These are phyloP conservation scores for Rhadinocentrus ornatus DNA, from an alignment of 2,797 vertebrate genomes.

Conservation along the genomic window DNA sequence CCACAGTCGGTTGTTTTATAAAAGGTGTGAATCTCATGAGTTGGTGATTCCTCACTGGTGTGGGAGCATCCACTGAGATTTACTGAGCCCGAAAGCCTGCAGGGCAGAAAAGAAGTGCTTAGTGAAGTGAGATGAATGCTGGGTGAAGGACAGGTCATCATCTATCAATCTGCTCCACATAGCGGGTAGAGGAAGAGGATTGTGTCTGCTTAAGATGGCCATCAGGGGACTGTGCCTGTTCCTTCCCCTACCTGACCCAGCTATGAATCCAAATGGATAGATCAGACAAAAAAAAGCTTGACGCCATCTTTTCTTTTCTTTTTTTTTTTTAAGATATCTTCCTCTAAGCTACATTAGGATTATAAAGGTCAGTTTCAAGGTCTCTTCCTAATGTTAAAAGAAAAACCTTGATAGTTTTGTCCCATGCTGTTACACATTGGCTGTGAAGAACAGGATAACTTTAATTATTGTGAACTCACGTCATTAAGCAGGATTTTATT, in stretches of 20 bases:
- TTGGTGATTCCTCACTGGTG: neutral
- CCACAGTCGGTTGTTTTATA: neutral
- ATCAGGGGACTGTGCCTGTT: slow-evolving; percentile 32
- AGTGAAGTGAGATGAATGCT: slow-evolving; percentile 19
- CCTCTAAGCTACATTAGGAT: slow-evolving; percentile 50
- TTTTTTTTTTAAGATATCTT: slow-evolving; percentile 41
- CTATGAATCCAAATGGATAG: slow-evolving; percentile 19
- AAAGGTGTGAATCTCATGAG: neutral
- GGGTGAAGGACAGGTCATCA: slow-evolving; percentile 38
- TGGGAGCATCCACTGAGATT: slow-evolving; percentile 18
- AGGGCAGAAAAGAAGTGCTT: slow-evolving; percentile 11
- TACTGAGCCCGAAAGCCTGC: slow-evolving; percentile 4
- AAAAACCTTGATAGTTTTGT: slow-evolving; percentile 20
- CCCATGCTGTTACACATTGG: slow-evolving; percentile 11
- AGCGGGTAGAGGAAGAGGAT: slow-evolving; percentile 8
- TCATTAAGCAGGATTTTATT: slow-evolving; percentile 31
- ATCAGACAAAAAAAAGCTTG: neutral
- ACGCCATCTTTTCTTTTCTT: slow-evolving; percentile 4
- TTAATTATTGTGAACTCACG: slow-evolving; percentile 30
- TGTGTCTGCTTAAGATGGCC: slow-evolving; percentile 17
- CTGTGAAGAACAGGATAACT: slow-evolving; percentile 16
- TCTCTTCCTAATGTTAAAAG: slow-evolving; percentile 20
- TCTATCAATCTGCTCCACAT: slow-evolving; percentile 44
- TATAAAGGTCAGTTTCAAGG: slow-evolving; percentile 56
- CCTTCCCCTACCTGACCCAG: slow-evolving; percentile 33